Conservation (phyloP, 2,797 vertebrate genomes). For the Anniella stebbinsi region DNA sequence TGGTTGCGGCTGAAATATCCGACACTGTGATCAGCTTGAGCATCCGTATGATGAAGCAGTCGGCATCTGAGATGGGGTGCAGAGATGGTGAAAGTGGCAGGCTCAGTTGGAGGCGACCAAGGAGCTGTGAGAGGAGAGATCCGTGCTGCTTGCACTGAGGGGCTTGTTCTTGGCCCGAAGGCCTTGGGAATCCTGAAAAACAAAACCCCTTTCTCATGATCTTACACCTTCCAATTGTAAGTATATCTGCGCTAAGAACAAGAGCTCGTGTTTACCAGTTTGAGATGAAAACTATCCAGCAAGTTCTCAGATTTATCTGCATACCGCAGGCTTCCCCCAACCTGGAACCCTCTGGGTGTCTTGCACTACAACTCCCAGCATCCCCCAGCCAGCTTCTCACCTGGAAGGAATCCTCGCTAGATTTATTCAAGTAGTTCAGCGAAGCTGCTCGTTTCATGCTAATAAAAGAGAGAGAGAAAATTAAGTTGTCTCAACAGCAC, state of each 20-base stretch:
- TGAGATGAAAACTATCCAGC: not conserved
- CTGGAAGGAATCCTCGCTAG: constrained; percentile 88
- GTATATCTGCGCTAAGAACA: not conserved
- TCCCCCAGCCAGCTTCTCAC: constrained; percentile 77
- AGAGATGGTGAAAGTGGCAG: accelerated
- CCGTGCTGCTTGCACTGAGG: constrained; percentile 91
- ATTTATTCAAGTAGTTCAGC: constrained; percentile 93
- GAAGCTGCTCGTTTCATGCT: constrained; percentile 97
- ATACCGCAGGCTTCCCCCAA: not conserved
- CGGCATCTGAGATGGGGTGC: not conserved
- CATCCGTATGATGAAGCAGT: not conserved
- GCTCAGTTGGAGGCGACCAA: constrained; percentile 74
- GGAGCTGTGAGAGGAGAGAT: constrained; percentile 89
- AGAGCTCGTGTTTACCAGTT: not conserved
- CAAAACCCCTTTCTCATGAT: not conserved
- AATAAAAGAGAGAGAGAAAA: constrained; percentile 51
- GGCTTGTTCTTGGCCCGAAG: constrained; percentile 84
- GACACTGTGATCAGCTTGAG: not conserved
- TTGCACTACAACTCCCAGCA: not conserved
- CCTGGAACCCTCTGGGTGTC: not conserved
- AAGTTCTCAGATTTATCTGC: not conserved
- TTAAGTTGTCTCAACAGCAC: not conserved
- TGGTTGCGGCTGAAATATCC: constrained; percentile 36
- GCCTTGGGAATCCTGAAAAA: constrained; percentile 81
- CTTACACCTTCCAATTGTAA: not conserved